Base-by-base conservation (phyloP, 37 sponge, comb jelly and placozoan genomes). In the Geodia barretti region DNA sequence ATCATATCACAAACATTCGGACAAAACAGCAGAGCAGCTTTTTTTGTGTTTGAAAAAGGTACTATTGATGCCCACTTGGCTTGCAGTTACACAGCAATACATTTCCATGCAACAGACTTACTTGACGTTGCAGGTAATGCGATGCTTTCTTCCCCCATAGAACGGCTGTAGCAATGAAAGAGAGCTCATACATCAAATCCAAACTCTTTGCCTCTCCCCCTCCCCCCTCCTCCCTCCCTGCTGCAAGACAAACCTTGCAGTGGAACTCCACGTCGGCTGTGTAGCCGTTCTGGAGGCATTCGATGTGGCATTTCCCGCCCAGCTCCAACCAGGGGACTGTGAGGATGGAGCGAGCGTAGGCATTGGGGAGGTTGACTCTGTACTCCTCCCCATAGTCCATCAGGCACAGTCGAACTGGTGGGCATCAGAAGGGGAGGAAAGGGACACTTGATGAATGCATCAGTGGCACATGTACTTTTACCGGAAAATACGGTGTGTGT, bases 321-420 rank as follows among this genome's bases (percentile, higher is more conserved):
- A 98, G 60, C 78, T 98, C 99, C 71, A 98, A 74, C 99, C 99
- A 98, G 0, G 99, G 99, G 19, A 86, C 67, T 20, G 95, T 98
- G 66, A 98, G 87, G 19, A 98, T 98, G 64, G 93, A 94, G 74
- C 98, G 74, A 17, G 82, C 99, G 66, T 98, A 98, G 0, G 94
- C 99, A 90, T 89, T 96, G 67, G 99, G 99, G 3, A 98, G 75
- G 54, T 78, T 94, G 8, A 70, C 69, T 21, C 73, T 79, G 68
- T 98, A 98, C 39, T 87, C 97, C 83, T 98, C 99, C 39, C 74
- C 93, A 64, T 86, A 90, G 70, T 93, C 95, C 87, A 92, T 86
- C 24, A 96, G 77, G 24, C 74, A 69, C 60, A 98, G 76, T 1
- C 80, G 78, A n/a, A 91, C 91, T 89, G 69, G 5, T 41, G 71